Evolutionary conservation across 1,140 invertebrate species (phyloP).

Genomic region (Saccostrea cuccullata): DNA sequence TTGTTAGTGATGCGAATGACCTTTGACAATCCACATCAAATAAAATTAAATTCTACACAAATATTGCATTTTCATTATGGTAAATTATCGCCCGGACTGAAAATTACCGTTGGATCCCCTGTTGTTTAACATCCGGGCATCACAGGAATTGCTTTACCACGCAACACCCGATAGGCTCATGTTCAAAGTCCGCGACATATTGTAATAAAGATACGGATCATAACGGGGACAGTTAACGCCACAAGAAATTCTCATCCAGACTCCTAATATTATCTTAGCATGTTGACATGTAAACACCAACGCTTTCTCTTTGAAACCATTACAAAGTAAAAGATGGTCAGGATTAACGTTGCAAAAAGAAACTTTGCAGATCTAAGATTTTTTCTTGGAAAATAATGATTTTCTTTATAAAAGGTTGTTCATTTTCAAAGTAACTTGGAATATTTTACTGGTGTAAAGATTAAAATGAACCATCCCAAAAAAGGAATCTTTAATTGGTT

Average conservation of each 20-base stretch:
- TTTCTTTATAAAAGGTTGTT: too few relatives aligned
- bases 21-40: background rate
- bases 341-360: too few relatives aligned
- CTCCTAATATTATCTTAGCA: background rate
- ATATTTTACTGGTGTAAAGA: too few relatives aligned
- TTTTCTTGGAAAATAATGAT: too few relatives aligned
- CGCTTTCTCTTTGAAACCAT: background rate
- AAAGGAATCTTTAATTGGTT: too few relatives aligned
- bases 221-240: background rate
- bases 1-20: background rate
- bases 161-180: background rate
- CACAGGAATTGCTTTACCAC: background rate
- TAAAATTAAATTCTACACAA: constrained; percentile 2
- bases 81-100: background rate
- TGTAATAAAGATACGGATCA: background rate
- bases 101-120: background rate
- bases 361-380: too few relatives aligned
- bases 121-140: background rate
- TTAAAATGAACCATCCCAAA: too few relatives aligned
- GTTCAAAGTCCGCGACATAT: background rate
- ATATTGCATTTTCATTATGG: constrained; percentile 21
- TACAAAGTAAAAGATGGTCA: too few relatives aligned
- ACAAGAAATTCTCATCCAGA: too few relatives aligned
- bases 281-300: background rate
- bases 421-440: too few relatives aligned